Conservation (phyloP, 2,797 vertebrate species). For the Saxicola maurus region DNA sequence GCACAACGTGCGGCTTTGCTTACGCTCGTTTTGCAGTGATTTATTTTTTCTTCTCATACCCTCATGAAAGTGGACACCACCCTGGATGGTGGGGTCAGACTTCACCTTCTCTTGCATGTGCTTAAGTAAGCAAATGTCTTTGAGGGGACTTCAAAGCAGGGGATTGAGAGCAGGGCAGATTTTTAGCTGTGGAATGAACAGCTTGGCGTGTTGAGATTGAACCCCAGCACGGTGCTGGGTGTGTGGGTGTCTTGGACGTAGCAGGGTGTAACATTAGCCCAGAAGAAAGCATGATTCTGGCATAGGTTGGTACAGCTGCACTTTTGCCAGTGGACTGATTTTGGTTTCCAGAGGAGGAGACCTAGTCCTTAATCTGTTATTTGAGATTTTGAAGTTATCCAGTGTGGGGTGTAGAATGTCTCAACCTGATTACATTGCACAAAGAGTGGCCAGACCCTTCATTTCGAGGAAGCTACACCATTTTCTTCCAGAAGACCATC, state of each 20-base stretch:
- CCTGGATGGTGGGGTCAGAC: constrained; percentile 44
- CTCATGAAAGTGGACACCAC: constrained; percentile 65
- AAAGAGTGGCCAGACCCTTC: neutral
- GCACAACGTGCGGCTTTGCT: constrained; percentile 28
- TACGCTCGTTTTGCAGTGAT: constrained; percentile 49
- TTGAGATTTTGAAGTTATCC: neutral
- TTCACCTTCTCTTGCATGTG: constrained; percentile 36
- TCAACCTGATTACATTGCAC: neutral
- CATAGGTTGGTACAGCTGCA: neutral
- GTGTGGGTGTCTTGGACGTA: neutral
- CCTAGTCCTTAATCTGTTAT: neutral
- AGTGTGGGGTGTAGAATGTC: rapidly evolving
- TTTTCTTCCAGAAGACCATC: neutral
- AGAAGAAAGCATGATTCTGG: neutral
- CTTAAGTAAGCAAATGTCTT: constrained; percentile 60
- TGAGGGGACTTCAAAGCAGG: constrained; percentile 27
- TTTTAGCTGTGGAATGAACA: neutral
- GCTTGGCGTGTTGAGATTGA: neutral
- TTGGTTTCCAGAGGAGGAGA: neutral
- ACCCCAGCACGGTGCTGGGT: neutral
- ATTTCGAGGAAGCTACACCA: neutral
- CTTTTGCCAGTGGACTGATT: neutral
- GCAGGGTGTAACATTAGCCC: neutral
- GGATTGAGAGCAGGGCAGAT: neutral
- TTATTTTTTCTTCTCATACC: constrained; percentile 74